Conservation (phyloP, 2,113 vertebrate species). For the Lepidothrix coronata region DNA sequence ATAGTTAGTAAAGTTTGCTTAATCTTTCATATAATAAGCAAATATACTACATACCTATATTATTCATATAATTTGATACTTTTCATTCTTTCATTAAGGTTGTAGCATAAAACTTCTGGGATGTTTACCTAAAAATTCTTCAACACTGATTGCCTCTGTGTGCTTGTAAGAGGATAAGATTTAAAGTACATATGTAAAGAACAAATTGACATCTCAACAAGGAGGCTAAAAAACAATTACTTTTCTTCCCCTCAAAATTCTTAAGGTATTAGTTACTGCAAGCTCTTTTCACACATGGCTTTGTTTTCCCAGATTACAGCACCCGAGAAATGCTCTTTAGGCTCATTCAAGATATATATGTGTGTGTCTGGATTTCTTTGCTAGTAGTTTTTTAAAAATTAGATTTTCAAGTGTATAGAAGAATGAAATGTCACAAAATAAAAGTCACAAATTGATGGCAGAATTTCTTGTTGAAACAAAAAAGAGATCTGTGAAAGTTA, state of each 20-base stretch:
- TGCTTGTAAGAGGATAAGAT: not conserved
- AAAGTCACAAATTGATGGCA: not conserved
- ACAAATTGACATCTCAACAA: not conserved
- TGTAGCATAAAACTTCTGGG: not conserved
- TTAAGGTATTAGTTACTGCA: not conserved
- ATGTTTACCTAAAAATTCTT: not conserved
- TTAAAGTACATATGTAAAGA: not conserved
- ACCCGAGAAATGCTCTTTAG: not conserved
- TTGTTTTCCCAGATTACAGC: not conserved
- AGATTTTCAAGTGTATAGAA: not conserved
- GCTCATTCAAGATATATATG: not conserved
- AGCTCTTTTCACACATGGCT: not conserved
- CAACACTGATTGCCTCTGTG: not conserved
- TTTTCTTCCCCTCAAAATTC: not conserved
- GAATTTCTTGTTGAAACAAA: not conserved
- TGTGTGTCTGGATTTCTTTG: not conserved
- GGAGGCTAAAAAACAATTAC: not conserved
- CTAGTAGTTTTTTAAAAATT: not conserved
- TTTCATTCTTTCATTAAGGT: not conserved
- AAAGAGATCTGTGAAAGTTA: not conserved
- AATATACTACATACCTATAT: not conserved
- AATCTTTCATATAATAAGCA: not conserved
- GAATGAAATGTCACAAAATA: too few species aligned
- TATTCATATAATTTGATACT: not conserved
- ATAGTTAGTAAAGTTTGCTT: not conserved